Evolutionary conservation across 2,888 invertebrate species (phyloP).

Genomic region (Metalampra italica): DNA sequence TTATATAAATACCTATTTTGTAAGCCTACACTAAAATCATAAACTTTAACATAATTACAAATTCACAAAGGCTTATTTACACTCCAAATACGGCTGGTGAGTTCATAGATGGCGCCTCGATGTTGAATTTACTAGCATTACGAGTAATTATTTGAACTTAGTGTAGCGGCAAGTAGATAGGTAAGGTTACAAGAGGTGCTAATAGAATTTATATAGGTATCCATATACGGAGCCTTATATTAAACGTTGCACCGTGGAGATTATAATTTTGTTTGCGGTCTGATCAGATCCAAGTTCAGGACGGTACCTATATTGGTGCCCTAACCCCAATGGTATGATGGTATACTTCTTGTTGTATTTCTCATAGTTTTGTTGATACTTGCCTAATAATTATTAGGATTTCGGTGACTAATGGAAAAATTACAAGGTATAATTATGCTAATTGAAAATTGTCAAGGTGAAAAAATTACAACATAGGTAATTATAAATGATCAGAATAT

Average conservation of each 20-base stretch:
- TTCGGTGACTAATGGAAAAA: too few relatives aligned
- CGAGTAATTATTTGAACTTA: slow-evolving; percentile 27
- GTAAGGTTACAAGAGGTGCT: slow-evolving; percentile 25
- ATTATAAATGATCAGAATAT: too few relatives aligned
- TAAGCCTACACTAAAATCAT: not conserved
- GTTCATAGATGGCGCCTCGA: slow-evolving; percentile 37
- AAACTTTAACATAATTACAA: slow-evolving; percentile 8
- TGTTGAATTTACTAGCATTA: slow-evolving; percentile 21
- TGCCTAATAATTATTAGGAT: too few relatives aligned
- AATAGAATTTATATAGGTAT: slow-evolving; percentile 30
- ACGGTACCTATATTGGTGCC: too few relatives aligned
- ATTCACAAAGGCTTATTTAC: slow-evolving; percentile 23
- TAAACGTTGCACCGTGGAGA: slow-evolving; percentile 9
- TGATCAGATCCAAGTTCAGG: not conserved
- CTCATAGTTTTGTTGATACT: too few relatives aligned
- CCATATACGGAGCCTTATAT: slow-evolving; percentile 14
- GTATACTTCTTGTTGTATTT: too few relatives aligned
- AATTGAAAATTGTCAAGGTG: too few relatives aligned
- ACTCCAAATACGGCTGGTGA: slow-evolving; percentile 23
- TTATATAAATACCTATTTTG: too few relatives aligned
- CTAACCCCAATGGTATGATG: too few relatives aligned
- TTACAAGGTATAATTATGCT: too few relatives aligned
- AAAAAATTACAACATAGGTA: too few relatives aligned
- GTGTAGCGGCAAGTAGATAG: not conserved
- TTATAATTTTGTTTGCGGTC: slow-evolving; percentile 14